Evolutionary conservation across 2,888 invertebrate genomes (phyloP).

Genomic region (Agrotis exclamationis): DNA sequence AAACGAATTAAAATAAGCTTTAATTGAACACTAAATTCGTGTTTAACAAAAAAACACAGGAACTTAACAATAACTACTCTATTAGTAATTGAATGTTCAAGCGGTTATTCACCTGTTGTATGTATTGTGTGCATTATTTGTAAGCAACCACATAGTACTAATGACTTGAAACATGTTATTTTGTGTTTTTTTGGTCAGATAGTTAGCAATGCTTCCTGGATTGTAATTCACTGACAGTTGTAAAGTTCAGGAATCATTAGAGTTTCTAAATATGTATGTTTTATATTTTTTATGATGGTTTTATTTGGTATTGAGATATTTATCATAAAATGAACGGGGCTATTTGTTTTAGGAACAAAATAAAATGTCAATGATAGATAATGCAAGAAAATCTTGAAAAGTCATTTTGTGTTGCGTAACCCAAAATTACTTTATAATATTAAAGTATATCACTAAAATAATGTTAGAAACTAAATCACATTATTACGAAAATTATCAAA

Average conservation of each 20-base stretch:
- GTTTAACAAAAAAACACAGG: conserved; percentile 26
- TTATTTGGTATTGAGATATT: neutral
- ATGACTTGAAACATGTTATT: conserved; percentile 42
- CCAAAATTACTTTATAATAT: too few species aligned
- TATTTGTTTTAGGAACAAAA: too few species aligned
- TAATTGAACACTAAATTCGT: conserved; percentile 18
- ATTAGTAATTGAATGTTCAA: conserved; percentile 16
- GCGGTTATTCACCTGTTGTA: conserved; percentile 17
- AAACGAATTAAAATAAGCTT: conserved; percentile 13
- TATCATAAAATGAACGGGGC: too few species aligned
- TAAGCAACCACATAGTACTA: neutral
- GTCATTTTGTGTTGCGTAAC: too few species aligned
- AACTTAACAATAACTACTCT: conserved; percentile 21
- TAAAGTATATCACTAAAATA: too few species aligned
- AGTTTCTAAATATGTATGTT: conserved; percentile 22
- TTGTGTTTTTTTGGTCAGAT: conserved; percentile 23
- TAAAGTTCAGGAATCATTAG: conserved; percentile 49
- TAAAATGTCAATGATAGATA: too few species aligned
- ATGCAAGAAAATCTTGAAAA: too few species aligned
- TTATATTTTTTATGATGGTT: conserved; percentile 9
- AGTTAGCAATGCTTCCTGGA: conserved; percentile 36
- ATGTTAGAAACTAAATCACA: too few species aligned
- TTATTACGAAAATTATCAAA: too few species aligned
- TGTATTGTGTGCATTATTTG: conserved; percentile 2
- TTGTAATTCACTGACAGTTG: conserved; percentile 37